Conservation (phyloP, 2,113 vertebrate genomes). For the Microtus ochrogaster region DNA sequence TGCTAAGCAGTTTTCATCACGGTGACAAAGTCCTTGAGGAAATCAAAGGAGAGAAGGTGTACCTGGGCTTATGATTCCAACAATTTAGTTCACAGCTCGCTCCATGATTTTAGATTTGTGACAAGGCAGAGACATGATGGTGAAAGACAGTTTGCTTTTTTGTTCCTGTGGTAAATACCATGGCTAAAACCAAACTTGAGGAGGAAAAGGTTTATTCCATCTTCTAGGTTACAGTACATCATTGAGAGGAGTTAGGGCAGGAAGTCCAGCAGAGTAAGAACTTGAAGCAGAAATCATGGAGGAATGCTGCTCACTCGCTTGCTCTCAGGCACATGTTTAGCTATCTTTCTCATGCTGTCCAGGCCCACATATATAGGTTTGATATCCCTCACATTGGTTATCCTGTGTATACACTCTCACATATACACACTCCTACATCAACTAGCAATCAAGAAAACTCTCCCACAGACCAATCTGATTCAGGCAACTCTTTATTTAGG, state of each 20-base stretch:
- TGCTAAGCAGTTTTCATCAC: neutral
- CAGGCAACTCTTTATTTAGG: neutral
- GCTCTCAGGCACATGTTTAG: neutral
- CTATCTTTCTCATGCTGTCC: neutral
- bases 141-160: neutral
- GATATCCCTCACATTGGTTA: neutral
- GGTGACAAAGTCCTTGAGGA: neutral
- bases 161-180: neutral
- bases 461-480: neutral
- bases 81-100: too few species aligned
- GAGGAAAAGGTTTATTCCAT: neutral
- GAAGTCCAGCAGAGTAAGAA: neutral
- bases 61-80: neutral
- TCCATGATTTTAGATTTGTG: neutral
- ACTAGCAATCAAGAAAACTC: neutral
- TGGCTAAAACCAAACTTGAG: neutral
- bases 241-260: neutral
- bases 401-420: neutral
- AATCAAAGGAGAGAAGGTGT: neutral
- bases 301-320: neutral
- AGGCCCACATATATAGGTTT: neutral
- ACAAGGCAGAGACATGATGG: neutral
- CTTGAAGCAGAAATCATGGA: neutral
- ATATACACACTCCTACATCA: neutral
- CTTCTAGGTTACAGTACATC: neutral